Evolutionary conservation across 2,888 invertebrate species (phyloP).

Genomic region (Drosophila rubida): DNA sequence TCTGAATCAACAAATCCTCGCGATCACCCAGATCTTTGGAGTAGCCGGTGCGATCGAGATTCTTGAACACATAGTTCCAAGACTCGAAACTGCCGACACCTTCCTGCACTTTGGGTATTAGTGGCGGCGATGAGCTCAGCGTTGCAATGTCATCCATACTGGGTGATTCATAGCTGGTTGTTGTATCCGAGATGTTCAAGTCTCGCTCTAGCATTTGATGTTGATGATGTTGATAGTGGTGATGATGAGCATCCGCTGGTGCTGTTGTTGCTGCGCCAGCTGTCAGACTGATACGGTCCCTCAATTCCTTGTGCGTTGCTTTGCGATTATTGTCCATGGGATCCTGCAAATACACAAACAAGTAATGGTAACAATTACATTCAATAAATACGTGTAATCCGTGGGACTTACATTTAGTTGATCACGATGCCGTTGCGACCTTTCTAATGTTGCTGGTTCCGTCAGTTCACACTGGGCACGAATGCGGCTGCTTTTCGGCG

Average conservation of each 20-base stretch:
- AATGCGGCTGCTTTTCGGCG: constrained; percentile 64
- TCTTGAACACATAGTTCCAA: constrained; percentile 93
- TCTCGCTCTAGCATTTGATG: constrained; percentile 61
- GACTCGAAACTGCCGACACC: constrained; percentile 89
- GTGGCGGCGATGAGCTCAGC: constrained; percentile 67
- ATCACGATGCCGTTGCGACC: constrained; percentile 57
- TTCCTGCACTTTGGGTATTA: constrained; percentile 87
- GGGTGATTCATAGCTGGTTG: constrained; percentile 73
- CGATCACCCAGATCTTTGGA: constrained; percentile 88
- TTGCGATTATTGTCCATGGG: constrained; percentile 76
- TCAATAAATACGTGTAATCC: too few relatives aligned
- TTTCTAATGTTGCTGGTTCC: constrained; percentile 3
- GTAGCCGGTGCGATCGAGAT: constrained; percentile 91
- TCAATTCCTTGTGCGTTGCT: constrained; percentile 77
- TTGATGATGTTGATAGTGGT: constrained; percentile 8
- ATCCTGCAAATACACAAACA: constrained; percentile 38
- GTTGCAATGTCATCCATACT: constrained; percentile 73
- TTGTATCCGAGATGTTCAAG: constrained; percentile 64
- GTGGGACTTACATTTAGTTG: constrained; percentile 60
- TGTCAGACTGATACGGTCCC: constrained; percentile 59
- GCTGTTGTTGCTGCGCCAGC: constrained; percentile 31
- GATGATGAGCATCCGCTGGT: background rate
- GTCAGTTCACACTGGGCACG: constrained; percentile 49
- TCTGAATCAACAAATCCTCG: constrained; percentile 87
- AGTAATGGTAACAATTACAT: background rate